These are phyloP conservation scores for Carassius gibelio DNA, from an alignment of 2,113 vertebrate species.

Conservation along the genomic window DNA sequence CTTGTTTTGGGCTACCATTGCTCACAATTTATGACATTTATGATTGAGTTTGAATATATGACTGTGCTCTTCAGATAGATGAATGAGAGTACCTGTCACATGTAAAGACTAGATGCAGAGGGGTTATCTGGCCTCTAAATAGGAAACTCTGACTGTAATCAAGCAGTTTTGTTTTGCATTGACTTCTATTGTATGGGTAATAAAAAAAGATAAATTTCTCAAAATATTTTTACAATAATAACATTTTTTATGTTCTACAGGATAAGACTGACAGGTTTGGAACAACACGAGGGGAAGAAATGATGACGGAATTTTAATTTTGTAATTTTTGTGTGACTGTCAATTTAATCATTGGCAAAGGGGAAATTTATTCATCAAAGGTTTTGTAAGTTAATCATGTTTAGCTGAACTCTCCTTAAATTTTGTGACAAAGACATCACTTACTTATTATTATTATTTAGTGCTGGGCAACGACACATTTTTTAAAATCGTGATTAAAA, in stretches of 20 bases:
- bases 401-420: neutral
- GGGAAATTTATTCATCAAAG: neutral
- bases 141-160: neutral
- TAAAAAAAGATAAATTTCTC: neutral
- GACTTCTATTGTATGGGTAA: neutral
- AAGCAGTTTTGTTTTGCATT: neutral
- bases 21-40: neutral
- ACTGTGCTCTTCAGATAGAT: neutral
- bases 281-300: too few species aligned
- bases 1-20: neutral
- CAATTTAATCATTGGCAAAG: neutral
- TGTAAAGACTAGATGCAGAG: neutral
- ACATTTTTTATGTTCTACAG: neutral
- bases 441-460: too few species aligned
- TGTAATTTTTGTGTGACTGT: neutral
- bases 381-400: neutral
- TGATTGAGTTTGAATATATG: neutral
- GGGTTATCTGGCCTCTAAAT: neutral
- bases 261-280: too few species aligned
- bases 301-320: too few species aligned
- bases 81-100: neutral
- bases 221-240: neutral
- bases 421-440: neutral
- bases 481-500: too few species aligned
- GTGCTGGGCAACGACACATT: too few species aligned